These are phyloP conservation scores for Platalea minor DNA, from an alignment of 2,797 vertebrate species.

Conservation along the genomic window DNA sequence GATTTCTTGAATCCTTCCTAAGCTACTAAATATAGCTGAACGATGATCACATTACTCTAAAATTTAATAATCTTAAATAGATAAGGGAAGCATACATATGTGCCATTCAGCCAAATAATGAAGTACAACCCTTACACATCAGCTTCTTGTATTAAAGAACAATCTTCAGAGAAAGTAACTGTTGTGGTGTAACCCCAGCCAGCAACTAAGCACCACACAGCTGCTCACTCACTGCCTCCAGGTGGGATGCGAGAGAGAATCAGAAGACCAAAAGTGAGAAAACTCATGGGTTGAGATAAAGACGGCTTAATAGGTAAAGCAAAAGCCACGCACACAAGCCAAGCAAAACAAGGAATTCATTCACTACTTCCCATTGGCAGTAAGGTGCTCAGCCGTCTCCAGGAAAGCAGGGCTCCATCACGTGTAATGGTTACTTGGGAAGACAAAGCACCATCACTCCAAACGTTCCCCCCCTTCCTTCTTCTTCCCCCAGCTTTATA, in stretches of 20 bases:
- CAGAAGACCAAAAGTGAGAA: neutral
- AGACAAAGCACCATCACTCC: accelerated
- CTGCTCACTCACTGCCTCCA: accelerated
- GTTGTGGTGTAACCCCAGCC: neutral
- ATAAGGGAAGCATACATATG: neutral
- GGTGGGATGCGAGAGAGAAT: neutral
- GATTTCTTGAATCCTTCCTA: neutral
- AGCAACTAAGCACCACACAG: neutral
- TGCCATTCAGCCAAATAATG: neutral
- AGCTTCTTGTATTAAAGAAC: neutral
- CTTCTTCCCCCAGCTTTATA: neutral
- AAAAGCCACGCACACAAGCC: accelerated
- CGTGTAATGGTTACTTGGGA: accelerated
- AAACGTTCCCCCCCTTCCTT: accelerated
- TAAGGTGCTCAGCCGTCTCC: neutral
- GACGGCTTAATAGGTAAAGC: neutral
- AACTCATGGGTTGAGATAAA: neutral
- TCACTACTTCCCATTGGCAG: neutral
- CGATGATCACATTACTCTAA: neutral
- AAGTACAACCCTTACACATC: neutral
- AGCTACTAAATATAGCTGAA: neutral
- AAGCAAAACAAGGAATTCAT: neutral
- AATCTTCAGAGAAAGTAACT: neutral
- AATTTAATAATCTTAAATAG: neutral
- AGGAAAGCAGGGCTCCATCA: neutral